Percentiles rank a stretch among this genome's conserved stretches.
These are phyloP conservation scores for Leptinotarsa undecemlineata DNA, from an alignment of 1,140 invertebrate genomes.

Conservation along the genomic window DNA sequence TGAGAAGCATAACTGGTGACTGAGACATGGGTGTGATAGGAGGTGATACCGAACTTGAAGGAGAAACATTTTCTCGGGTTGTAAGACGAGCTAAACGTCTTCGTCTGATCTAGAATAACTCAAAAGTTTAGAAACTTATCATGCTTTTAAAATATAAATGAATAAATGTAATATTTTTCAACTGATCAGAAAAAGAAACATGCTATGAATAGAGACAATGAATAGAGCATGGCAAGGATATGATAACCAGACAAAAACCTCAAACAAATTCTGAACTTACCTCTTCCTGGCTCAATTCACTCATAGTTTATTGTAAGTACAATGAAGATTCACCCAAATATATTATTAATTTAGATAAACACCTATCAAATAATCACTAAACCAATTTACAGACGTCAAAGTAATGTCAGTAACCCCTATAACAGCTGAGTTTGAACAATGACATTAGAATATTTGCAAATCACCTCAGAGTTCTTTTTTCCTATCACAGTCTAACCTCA, in stretches of 20 bases:
- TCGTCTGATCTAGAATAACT: conserved; percentile 65
- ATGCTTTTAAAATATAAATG: background rate
- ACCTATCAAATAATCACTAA: conserved; percentile 37
- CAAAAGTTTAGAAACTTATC: background rate
- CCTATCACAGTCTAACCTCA: conserved; percentile 42
- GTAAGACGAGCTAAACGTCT: conserved; percentile 69
- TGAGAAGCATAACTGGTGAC: conserved; percentile 43
- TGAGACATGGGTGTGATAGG: conserved; percentile 51
- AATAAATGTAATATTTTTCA: background rate
- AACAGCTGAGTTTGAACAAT: conserved; percentile 48
- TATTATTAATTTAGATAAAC: conserved; percentile 22
- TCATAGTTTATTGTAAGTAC: conserved; percentile 57
- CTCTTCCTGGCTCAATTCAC: conserved; percentile 75
- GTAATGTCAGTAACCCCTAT: conserved; percentile 50
- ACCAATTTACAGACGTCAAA: conserved; percentile 47
- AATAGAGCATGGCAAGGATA: conserved; percentile 9
- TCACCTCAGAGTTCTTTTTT: conserved; percentile 29
- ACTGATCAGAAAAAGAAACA: background rate
- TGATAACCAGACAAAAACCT: background rate
- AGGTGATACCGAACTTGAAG: conserved; percentile 49
- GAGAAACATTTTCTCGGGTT: conserved; percentile 56
- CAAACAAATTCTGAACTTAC: conserved; percentile 56
- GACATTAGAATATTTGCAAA: conserved; percentile 42
- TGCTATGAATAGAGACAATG: background rate
- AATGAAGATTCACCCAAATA: background rate